Percentiles rank a stretch among this genome's conserved stretches.
These are phyloP conservation scores for Cephus pulcher DNA, from an alignment of 2,888 invertebrate genomes.

Conservation along the genomic window DNA sequence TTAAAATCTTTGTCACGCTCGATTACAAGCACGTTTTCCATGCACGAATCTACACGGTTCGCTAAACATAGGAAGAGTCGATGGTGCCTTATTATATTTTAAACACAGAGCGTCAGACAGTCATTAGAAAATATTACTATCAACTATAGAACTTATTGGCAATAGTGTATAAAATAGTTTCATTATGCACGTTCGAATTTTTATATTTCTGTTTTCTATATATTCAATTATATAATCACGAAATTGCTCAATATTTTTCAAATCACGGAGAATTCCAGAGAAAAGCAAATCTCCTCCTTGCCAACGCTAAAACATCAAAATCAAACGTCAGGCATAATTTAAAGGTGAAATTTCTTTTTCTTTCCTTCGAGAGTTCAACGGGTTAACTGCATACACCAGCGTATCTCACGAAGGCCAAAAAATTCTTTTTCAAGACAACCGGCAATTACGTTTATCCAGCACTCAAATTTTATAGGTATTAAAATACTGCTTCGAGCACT, in stretches of 20 bases:
- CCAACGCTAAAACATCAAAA: background rate
- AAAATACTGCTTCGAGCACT: background rate
- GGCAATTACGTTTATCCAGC: background rate
- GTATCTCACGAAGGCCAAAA: background rate
- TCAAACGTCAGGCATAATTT: background rate
- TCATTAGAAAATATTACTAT: background rate
- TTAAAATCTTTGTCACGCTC: background rate
- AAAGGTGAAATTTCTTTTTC: constrained; percentile 35
- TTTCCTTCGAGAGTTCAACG: constrained; percentile 22
- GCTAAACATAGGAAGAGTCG: background rate
- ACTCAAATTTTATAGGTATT: background rate
- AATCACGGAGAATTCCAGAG: background rate
- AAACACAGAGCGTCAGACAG: background rate
- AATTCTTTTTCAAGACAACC: background rate
- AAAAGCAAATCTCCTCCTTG: background rate
- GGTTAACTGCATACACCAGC: constrained; percentile 1
- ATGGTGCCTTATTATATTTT: background rate
- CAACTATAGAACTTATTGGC: background rate
- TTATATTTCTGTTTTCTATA: background rate
- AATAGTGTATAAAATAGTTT: background rate
- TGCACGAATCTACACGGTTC: background rate
- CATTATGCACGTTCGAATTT: background rate
- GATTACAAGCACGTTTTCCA: background rate
- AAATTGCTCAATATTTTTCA: background rate
- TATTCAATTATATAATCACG: background rate